phyloP scores from a whole-genome alignment of 2,888 invertebrate species.

The Phengaris arion region DNA sequence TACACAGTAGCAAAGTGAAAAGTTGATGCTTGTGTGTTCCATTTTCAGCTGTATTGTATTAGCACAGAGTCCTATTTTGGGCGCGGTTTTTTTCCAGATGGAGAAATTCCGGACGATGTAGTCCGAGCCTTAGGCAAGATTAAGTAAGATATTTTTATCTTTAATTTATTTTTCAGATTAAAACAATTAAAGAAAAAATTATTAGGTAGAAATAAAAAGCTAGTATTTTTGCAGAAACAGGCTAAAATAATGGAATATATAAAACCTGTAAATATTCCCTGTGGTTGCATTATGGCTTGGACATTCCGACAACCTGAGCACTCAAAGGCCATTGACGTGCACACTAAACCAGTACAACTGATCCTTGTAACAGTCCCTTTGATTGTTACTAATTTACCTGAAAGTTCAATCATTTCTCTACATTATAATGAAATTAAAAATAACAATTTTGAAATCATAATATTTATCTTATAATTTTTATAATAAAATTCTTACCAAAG shows the following conservation, averaged over 20 bases:
- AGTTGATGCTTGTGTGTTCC: no score
- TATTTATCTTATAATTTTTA: not conserved
- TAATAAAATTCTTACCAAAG: conserved; percentile 78
- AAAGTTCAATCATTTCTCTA: conserved; percentile 36
- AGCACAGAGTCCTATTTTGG: no score
- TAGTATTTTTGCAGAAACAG: not conserved
- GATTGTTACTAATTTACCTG: conserved; percentile 87
- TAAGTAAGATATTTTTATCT: no score
- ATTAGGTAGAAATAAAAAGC: not conserved
- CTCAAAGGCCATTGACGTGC: conserved; percentile 87
- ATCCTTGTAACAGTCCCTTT: conserved; percentile 92
- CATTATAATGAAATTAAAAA: no score
- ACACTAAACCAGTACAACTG: conserved; percentile 85
- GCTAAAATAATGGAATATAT: conserved; percentile 25
- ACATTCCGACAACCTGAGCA: conserved; percentile 84
- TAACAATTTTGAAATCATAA: no score
- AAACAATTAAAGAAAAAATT: not conserved
- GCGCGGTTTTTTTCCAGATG: no score
- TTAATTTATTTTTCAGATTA: not conserved
- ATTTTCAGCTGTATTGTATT: no score
- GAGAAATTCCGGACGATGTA: no score
- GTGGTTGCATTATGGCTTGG: conserved; percentile 83
- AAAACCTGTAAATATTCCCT: conserved; percentile 75
- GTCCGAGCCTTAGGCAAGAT: no score
- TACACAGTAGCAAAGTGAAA: no score